Conservation (phyloP, 1,140 invertebrate genomes). For the Eurosta solidaginis region DNA sequence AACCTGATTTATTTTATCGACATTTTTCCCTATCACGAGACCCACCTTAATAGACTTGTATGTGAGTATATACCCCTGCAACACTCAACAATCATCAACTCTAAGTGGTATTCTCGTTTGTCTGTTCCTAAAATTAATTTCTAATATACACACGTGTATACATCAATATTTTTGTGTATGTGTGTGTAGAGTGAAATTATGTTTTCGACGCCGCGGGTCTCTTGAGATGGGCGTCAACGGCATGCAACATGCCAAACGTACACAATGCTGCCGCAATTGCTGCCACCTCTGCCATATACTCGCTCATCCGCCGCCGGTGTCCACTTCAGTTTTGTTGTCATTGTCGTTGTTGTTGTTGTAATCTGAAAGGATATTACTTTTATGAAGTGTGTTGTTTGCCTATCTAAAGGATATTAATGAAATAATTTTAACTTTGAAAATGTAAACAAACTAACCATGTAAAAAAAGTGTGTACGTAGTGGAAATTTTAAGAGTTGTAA, state of each 20-base stretch:
- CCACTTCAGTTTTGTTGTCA: background rate
- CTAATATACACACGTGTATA: background rate
- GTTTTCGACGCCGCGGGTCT: slow-evolving; percentile 10
- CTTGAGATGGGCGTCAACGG: slow-evolving; percentile 16
- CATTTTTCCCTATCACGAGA: too few species aligned
- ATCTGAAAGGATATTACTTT: slow-evolving; percentile 14
- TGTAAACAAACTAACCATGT: slow-evolving; percentile 33
- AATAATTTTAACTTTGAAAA: slow-evolving; percentile 38
- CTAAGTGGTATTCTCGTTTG: slow-evolving; percentile 16
- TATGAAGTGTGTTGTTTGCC: slow-evolving; percentile 21
- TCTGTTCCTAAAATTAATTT: slow-evolving; percentile 4
- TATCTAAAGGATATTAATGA: slow-evolving; percentile 35
- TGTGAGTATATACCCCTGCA: background rate
- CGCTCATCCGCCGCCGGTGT: background rate
- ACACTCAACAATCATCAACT: background rate
- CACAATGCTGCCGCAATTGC: slow-evolving; percentile 21
- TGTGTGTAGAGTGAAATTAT: background rate
- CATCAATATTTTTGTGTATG: background rate
- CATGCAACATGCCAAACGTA: slow-evolving; percentile 14
- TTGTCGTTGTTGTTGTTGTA: background rate
- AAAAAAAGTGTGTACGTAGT: background rate
- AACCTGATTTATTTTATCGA: too few species aligned
- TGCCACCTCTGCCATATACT: background rate
- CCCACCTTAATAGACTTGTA: too few species aligned
- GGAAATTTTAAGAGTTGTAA: background rate